These are phyloP conservation scores for Oreochromis grahami DNA, from an alignment of 2,797 vertebrate genomes.

Conservation along the genomic window DNA sequence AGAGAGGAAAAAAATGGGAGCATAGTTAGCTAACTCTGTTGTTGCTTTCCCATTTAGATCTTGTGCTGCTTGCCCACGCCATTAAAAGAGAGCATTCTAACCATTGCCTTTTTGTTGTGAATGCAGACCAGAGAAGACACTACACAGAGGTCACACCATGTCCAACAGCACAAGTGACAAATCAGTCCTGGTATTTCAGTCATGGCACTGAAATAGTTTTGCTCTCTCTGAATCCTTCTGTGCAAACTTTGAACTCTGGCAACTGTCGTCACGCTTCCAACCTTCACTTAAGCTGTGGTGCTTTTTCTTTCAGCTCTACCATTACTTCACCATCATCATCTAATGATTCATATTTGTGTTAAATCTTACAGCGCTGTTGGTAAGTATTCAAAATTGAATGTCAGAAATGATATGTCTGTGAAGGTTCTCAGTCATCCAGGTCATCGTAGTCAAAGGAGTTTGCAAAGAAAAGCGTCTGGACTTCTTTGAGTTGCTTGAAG, in stretches of 20 bases:
- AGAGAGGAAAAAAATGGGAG: no score
- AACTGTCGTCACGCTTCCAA: neutral
- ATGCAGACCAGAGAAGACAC: no score
- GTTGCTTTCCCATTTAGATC: no score
- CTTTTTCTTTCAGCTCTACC: neutral
- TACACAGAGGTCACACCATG: no score
- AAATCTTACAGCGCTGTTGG: neutral
- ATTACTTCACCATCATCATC: neutral
- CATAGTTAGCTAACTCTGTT: no score
- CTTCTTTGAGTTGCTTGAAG: no score
- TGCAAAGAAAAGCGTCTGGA: no score
- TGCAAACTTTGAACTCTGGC: conserved; percentile 3
- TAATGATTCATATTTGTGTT: neutral
- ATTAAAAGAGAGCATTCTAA: no score
- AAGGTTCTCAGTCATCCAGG: no score
- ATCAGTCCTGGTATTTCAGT: conserved; percentile 34
- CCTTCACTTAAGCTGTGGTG: neutral
- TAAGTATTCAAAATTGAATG: neutral
- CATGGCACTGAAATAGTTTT: conserved; percentile 29
- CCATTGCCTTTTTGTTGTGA: no score
- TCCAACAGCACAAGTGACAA: conserved; percentile 30
- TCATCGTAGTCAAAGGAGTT: no score
- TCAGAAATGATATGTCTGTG: neutral
- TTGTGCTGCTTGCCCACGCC: no score
- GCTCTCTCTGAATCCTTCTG: conserved; percentile 16